These are phyloP conservation scores for Pachymerium ferrugineum DNA, from an alignment of 2,888 invertebrate species.

Conservation along the genomic window DNA sequence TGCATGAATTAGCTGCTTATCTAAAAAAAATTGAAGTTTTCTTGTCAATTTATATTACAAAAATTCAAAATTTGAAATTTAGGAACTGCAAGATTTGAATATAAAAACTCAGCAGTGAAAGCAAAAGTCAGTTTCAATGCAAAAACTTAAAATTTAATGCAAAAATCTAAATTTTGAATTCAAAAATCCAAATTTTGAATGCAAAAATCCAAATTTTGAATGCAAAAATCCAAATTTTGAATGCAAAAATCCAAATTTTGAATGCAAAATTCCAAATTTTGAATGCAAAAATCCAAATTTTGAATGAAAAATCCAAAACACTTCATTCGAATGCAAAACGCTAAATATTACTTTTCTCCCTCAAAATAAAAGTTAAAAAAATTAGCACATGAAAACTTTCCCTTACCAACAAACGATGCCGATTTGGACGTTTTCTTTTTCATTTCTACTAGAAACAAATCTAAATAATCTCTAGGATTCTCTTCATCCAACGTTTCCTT, in stretches of 20 bases:
- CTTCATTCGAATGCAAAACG: constrained; percentile 29
- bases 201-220: too few species aligned
- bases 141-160: too few species aligned
- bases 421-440: neutral
- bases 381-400: neutral
- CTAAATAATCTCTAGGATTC: constrained; percentile 25
- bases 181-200: too few species aligned
- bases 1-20: constrained; percentile 63
- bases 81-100: too few species aligned
- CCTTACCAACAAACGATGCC: neutral
- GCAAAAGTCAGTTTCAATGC: too few species aligned
- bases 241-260: too few species aligned
- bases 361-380: neutral
- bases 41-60: constrained; percentile 41
- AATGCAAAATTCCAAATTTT: too few species aligned
- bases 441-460: constrained; percentile 32
- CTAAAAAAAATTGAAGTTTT: constrained; percentile 45
- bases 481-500: constrained; percentile 40
- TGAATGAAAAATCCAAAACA: constrained; percentile 28
- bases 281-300: too few species aligned
- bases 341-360: neutral
- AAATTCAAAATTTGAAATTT: too few species aligned
- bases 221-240: too few species aligned
- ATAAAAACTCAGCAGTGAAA: too few species aligned
- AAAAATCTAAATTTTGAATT: too few species aligned